phyloP scores from a whole-genome alignment of 2,888 invertebrate genomes.

The Acrobeloides nanus region DNA sequence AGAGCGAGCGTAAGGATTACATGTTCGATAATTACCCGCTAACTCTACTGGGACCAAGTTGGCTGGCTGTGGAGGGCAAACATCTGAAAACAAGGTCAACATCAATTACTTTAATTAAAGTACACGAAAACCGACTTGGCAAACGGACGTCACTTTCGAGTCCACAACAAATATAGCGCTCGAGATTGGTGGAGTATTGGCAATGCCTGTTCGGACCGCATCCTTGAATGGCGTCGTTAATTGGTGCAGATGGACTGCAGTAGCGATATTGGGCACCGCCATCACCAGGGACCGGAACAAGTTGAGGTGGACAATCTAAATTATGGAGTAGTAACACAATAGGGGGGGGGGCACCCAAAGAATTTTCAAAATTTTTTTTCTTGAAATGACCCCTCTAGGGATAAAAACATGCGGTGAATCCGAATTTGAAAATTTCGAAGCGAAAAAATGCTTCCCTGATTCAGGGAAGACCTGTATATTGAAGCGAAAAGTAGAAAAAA shows the following conservation, averaged over 20 bases:
- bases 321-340: too few species aligned
- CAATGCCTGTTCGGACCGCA: constrained; percentile 51
- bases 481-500: too few species aligned
- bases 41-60: constrained; percentile 50
- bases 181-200: constrained; percentile 47
- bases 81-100: constrained; percentile 26
- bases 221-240: constrained; percentile 49
- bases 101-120: neutral
- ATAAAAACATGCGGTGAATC: too few species aligned
- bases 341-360: too few species aligned
- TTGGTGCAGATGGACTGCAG: constrained; percentile 48
- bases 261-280: constrained; percentile 49
- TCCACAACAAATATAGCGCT: constrained; percentile 51
- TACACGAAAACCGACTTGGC: constrained; percentile 28
- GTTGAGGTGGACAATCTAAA: constrained; percentile 50
- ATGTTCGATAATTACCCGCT: constrained; percentile 41
- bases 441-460: too few species aligned
- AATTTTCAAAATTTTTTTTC: too few species aligned
- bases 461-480: too few species aligned
- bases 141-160: constrained; percentile 48
- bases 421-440: too few species aligned
- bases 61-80: constrained; percentile 51
- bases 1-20: constrained; percentile 45
- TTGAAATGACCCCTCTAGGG: too few species aligned
- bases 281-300: constrained; percentile 51